phyloP scores from a whole-genome alignment of 2,113 vertebrate genomes.

The Nothocercus nigrocapillus region DNA sequence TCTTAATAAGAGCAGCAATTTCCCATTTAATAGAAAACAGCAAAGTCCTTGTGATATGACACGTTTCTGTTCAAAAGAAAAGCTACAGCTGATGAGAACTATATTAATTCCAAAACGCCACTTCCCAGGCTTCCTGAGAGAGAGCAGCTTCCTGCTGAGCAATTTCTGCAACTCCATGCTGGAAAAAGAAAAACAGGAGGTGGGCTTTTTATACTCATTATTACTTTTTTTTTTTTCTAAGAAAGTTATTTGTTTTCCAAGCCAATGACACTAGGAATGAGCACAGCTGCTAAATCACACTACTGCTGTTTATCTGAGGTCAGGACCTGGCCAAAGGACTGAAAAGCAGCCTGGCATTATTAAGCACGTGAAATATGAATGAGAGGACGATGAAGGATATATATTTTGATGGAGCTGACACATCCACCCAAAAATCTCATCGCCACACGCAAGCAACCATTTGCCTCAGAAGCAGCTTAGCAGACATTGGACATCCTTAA shows the following conservation, averaged over 20 bases:
- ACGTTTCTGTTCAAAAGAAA: neutral
- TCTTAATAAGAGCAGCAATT: neutral
- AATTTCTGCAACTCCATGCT: neutral
- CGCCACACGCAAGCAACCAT: neutral
- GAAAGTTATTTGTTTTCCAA: neutral
- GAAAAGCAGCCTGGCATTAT: neutral
- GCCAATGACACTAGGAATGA: neutral
- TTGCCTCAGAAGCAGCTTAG: neutral
- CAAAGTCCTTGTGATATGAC: neutral
- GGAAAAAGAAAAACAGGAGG: neutral
- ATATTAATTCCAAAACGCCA: neutral
- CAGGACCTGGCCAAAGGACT: neutral
- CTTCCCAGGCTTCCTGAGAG: conserved; percentile 8
- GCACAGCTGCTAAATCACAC: neutral
- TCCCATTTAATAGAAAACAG: conserved; percentile 1
- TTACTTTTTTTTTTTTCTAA: neutral
- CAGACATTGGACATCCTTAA: neutral
- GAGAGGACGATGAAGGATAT: neutral
- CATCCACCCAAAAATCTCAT: neutral
- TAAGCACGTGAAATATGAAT: neutral
- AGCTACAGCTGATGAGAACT: neutral
- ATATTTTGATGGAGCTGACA: neutral
- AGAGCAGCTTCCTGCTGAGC: neutral
- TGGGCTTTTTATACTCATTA: neutral
- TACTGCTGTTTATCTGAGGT: neutral